Evolutionary conservation across 2,113 vertebrate species (phyloP).

Genomic region (Thinocorus orbignyianus): DNA sequence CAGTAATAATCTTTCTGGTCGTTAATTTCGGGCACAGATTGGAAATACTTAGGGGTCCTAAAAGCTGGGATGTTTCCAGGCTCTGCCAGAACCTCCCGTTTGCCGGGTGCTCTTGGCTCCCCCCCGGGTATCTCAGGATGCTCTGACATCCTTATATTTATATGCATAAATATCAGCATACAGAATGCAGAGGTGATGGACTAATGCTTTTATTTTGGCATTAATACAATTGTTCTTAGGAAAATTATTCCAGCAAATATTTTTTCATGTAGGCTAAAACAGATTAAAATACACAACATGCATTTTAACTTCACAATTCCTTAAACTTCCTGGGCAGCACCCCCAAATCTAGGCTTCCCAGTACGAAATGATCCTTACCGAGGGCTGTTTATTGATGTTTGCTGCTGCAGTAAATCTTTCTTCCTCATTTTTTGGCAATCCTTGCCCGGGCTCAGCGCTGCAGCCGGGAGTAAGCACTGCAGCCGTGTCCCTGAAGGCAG

Average conservation of each 20-base stretch:
- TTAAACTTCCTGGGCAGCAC: not conserved
- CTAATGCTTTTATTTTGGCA: not conserved
- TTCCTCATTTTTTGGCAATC: accelerated
- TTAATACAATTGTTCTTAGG: not conserved
- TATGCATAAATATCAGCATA: not conserved
- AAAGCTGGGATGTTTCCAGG: not conserved
- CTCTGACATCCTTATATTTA: no score
- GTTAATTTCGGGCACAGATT: not conserved
- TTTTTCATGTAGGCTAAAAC: not conserved
- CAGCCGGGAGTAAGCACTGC: not conserved
- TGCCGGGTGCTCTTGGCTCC: not conserved
- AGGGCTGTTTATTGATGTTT: not conserved
- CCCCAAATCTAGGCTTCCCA: not conserved
- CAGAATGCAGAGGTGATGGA: not conserved
- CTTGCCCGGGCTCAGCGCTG: accelerated
- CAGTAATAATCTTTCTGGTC: not conserved
- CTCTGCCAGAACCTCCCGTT: not conserved
- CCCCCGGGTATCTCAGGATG: not conserved
- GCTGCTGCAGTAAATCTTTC: not conserved
- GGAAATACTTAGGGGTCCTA: not conserved
- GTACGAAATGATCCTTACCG: not conserved
- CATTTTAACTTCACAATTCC: not conserved
- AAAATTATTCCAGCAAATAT: not conserved
- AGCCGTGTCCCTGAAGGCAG: not conserved
- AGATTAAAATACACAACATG: not conserved